Conservation (phyloP, 1,140 invertebrate genomes). For the Drosophila oshimai region DNA sequence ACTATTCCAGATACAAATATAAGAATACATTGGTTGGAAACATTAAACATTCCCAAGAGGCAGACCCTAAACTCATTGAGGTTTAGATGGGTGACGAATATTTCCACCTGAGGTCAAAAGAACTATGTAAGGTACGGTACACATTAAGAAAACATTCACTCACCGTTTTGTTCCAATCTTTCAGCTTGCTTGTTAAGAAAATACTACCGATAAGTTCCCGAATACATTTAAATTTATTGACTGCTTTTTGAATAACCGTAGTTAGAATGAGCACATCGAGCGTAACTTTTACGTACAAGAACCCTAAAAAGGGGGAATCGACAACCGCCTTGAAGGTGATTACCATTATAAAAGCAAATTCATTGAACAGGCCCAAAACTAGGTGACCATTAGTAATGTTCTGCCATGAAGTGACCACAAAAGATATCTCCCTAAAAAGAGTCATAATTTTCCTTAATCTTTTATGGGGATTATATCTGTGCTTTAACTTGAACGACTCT, state of each 20-base stretch:
- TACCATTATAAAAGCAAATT: neutral
- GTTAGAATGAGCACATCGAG: constrained; percentile 34
- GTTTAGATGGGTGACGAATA: neutral
- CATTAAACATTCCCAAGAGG: neutral
- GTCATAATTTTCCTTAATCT: constrained; percentile 12
- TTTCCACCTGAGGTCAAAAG: neutral
- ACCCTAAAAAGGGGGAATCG: neutral
- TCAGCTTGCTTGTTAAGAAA: constrained; percentile 8
- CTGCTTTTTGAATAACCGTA: constrained; percentile 12
- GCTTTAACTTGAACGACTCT: neutral
- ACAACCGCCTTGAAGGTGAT: constrained; percentile 5
- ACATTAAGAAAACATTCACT: too few relatives aligned
- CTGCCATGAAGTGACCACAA: neutral
- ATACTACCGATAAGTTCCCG: constrained; percentile 23
- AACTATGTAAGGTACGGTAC: too few relatives aligned
- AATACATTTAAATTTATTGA: constrained; percentile 12
- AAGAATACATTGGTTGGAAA: neutral
- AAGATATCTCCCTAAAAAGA: constrained; percentile 33
- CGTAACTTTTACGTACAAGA: neutral
- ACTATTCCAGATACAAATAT: too few relatives aligned
- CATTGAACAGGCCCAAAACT: neutral
- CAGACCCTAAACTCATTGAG: neutral
- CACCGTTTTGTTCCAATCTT: constrained; percentile 39
- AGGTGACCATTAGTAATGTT: constrained; percentile 7
- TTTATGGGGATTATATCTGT: neutral